A percentile compares a stretch with the other conserved stretches of the same genome.
Conservation (phyloP, 2,113 vertebrate species). For the Pomatostomus ruficeps region DNA sequence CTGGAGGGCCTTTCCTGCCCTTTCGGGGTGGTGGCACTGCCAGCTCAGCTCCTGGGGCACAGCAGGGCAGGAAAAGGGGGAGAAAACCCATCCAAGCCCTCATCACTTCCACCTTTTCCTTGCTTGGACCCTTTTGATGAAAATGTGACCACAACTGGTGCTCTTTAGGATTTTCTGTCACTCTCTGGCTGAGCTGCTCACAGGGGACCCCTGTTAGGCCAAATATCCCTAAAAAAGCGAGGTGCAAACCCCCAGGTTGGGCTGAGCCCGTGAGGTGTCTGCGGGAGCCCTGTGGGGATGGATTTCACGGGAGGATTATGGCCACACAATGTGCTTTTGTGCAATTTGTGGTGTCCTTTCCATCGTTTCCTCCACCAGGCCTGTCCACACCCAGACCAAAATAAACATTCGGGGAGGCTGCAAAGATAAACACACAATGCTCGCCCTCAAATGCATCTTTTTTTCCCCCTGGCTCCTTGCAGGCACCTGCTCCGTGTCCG, state of each 20-base stretch:
- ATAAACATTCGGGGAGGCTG: background rate
- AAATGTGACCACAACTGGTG: background rate
- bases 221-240: accelerated
- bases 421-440: background rate
- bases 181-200: background rate
- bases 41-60: background rate
- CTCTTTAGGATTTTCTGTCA: accelerated
- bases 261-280: background rate
- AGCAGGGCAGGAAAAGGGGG: accelerated
- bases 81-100: background rate
- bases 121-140: background rate
- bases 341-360: background rate
- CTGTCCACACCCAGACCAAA: conserved; percentile 6
- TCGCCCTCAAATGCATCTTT: background rate
- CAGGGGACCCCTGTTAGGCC: accelerated
- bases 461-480: background rate
- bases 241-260: background rate
- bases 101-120: background rate
- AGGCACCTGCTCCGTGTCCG: background rate
- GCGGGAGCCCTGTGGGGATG: background rate
- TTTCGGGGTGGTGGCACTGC: background rate
- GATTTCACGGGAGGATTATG: background rate
- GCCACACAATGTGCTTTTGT: conserved; percentile 28
- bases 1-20: background rate
- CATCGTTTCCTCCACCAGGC: background rate